Percentiles rank a stretch among this genome's conserved stretches.
These are phyloP conservation scores for Thalassarche chlororhynchos DNA, from an alignment of 2,113 vertebrate genomes.

Conservation along the genomic window DNA sequence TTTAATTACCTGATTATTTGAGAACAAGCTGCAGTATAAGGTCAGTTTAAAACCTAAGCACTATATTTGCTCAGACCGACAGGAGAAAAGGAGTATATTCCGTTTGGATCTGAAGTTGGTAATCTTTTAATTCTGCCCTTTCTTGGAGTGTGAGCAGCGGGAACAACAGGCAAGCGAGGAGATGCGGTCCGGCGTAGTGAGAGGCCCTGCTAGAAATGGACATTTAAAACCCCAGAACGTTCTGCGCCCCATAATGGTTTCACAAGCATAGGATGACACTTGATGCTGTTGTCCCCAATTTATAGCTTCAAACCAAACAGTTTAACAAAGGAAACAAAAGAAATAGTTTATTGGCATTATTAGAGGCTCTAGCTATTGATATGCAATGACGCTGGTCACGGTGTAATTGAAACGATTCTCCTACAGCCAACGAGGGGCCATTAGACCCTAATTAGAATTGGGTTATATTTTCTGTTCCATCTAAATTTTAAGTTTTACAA, in stretches of 20 bases:
- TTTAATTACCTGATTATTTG: conserved; percentile 16
- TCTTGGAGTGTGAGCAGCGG: not conserved
- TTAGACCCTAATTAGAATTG: conserved; percentile 30
- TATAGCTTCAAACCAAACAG: conserved; percentile 49
- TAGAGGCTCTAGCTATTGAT: conserved; percentile 37
- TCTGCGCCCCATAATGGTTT: not conserved
- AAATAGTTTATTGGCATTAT: conserved; percentile 24
- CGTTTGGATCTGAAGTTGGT: not conserved
- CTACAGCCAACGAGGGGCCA: not conserved
- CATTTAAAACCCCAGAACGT: not conserved
- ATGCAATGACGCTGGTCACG: conserved; percentile 24
- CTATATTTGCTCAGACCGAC: not conserved
- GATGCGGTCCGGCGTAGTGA: not conserved
- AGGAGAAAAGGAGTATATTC: not conserved
- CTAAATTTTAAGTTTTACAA: conserved; percentile 43
- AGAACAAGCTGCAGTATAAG: not conserved
- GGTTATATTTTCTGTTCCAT: conserved; percentile 47
- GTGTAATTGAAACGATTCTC: conserved; percentile 27
- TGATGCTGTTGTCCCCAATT: not conserved
- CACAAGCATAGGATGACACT: not conserved
- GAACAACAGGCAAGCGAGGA: not conserved
- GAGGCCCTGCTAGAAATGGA: not conserved
- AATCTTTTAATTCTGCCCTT: conserved; percentile 12
- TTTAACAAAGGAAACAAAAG: conserved; percentile 46
- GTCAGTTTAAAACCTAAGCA: not conserved